These are phyloP conservation scores for Epinephelus malabaricus DNA, from an alignment of 2,797 vertebrate species.

Conservation along the genomic window DNA sequence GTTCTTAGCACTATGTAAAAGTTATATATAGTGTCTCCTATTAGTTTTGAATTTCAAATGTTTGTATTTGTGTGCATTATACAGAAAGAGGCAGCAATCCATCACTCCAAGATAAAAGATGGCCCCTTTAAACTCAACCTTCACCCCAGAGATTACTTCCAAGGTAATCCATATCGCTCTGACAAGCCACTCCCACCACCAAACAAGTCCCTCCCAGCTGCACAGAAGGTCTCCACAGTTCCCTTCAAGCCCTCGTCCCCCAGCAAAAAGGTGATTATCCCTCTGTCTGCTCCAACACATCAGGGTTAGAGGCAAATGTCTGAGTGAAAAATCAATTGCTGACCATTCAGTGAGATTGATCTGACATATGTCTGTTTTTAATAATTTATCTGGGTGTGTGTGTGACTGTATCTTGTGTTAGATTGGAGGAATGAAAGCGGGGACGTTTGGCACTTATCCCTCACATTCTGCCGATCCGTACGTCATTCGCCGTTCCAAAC, in stretches of 20 bases:
- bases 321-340: too few species aligned
- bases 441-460: conserved; percentile 65
- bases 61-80: conserved; percentile 49
- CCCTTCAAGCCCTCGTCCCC: conserved; percentile 91
- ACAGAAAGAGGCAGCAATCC: conserved; percentile 83
- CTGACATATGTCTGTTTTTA: neutral
- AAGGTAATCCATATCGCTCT: conserved; percentile 87
- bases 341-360: too few species aligned
- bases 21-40: too few species aligned
- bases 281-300: neutral
- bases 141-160: conserved; percentile 90
- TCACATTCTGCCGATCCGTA: conserved; percentile 67
- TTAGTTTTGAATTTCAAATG: too few species aligned
- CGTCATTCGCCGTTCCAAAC: conserved; percentile 35
- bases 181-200: conserved; percentile 83
- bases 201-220: conserved; percentile 62
- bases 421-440: conserved; percentile 73
- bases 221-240: conserved; percentile 37
- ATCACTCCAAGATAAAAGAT: conserved; percentile 85
- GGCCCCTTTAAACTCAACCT: conserved; percentile 89
- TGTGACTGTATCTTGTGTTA: conserved; percentile 30
- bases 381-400: neutral
- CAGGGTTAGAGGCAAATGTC: neutral
- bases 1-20: too few species aligned
- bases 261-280: conserved; percentile 84